Conservation (phyloP, 2,888 invertebrate genomes). For the Branchipolynoe longqiensis region DNA sequence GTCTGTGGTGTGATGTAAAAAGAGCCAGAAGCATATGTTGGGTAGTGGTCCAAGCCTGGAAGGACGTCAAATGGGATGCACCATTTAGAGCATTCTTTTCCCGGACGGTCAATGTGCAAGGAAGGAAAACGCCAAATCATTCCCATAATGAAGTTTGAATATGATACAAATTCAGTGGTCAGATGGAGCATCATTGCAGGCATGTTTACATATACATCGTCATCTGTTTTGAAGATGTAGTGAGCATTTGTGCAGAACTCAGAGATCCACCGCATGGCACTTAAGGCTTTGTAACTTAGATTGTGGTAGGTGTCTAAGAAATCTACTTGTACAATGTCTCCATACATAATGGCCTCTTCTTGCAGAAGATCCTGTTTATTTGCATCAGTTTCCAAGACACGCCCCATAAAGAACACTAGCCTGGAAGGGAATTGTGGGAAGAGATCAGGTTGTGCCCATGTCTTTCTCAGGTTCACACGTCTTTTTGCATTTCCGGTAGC, state of each 20-base stretch:
- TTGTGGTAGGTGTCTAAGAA: slow-evolving; percentile 13
- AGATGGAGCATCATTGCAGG: slow-evolving; percentile 1
- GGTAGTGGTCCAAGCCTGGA: slow-evolving; percentile 37
- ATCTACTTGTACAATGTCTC: slow-evolving; percentile 22
- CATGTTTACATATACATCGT: slow-evolving; percentile 23
- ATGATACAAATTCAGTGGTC: background rate
- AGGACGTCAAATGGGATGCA: slow-evolving; percentile 36
- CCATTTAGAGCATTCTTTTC: slow-evolving; percentile 2
- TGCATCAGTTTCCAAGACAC: background rate
- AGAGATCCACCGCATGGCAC: slow-evolving; percentile 31
- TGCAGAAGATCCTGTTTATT: background rate
- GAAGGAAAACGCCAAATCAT: background rate
- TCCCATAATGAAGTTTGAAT: slow-evolving; percentile 1
- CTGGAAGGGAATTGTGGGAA: slow-evolving; percentile 26
- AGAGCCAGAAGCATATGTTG: slow-evolving; percentile 18
- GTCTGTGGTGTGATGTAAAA: background rate
- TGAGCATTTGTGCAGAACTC: background rate
- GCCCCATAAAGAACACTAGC: slow-evolving; percentile 24
- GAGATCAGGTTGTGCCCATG: slow-evolving; percentile 26
- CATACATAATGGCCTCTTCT: background rate
- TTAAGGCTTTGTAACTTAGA: slow-evolving; percentile 21
- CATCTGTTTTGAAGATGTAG: slow-evolving; percentile 29
- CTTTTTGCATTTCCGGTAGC: background rate
- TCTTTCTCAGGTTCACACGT: background rate
- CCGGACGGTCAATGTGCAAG: slow-evolving; percentile 16